Evolutionary conservation across 2,113 vertebrate species (phyloP), one percentile per base, ranked within the genome.

Genomic region (Rhineura floridana): DNA sequence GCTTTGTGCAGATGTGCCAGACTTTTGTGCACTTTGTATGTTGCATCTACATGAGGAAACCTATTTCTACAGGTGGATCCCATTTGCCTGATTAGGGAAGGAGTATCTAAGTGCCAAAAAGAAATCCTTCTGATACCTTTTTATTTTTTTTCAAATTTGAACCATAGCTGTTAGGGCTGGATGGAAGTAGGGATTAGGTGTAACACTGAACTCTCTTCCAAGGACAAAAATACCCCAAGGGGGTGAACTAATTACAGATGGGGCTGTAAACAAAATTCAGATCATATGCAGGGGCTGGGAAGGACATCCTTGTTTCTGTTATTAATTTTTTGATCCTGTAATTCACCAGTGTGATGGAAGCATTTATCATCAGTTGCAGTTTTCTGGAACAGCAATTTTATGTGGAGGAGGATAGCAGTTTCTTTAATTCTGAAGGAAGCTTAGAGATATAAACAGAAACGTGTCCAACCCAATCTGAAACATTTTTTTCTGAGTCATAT

Each of bases 211-310:
- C 67, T 50, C 48, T 88, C 65, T 59, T 91, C 83, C 88, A 91
- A 88, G 87, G 83, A 89, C 88, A 90, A 91, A 44, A 88, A 42
- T 87, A 48, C n/a, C 87, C 92, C n/a, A 84, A 91, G 90, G 89
- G 86, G 78, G 0, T 88, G 82, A 89, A 88, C 6, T 73, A 82
- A 78, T 70, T 70, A 36, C 65, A 90, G n/a, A n/a, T 9, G 59
- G 52, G 55, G 77, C 0, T 90, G 88, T 25, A 87, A 50, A 84
- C 44, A 91, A 91, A 93, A 91, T 91, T 85, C 69, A 4, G 0
- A 46, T 85, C 85, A 88, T 84, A 82, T 84, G 59, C 48, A 85
- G 48, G 52, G 12, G 11, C 67, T n/a, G 81, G 44, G 87, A 89
- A 86, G 4, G 19, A 86, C 76, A 67, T 19, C 0, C 52, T 75